Evolutionary conservation across 2,113 vertebrate species (phyloP).

Genomic region (Lamprologus tigripictilis): DNA sequence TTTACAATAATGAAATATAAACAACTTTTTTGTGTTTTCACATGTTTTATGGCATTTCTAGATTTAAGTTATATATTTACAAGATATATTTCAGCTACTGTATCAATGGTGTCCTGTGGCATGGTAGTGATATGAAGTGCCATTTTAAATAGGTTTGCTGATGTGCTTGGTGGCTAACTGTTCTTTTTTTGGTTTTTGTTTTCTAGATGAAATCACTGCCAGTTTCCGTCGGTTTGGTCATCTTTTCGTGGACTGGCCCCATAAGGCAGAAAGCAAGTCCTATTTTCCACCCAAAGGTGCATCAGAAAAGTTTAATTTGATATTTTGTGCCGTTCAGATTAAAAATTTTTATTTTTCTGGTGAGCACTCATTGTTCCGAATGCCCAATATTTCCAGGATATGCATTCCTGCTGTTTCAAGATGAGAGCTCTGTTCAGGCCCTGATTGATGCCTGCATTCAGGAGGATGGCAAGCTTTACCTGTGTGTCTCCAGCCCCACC

Average conservation of each 20-base stretch:
- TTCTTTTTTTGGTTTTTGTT: not conserved
- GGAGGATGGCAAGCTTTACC: constrained; percentile 96
- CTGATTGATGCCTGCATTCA: constrained; percentile 98
- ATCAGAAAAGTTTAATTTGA: not conserved
- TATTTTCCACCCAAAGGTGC: constrained; percentile 99
- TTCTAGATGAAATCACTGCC: constrained; percentile 94
- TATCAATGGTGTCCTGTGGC: not conserved
- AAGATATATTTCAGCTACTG: not conserved
- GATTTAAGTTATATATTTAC: not conserved
- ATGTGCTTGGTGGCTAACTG: not conserved
- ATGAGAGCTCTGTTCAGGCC: constrained; percentile 98
- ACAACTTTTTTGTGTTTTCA: not conserved
- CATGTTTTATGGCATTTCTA: not conserved
- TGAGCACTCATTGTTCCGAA: not conserved
- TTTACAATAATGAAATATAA: not conserved
- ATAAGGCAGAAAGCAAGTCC: constrained; percentile 99
- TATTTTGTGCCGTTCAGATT: not conserved
- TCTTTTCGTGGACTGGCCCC: constrained; percentile 98
- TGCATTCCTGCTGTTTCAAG: constrained; percentile 98
- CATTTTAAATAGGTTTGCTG: not conserved
- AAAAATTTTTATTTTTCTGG: not conserved
- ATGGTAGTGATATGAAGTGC: not conserved
- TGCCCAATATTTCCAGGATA: constrained; percentile 76
- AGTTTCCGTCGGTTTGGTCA: constrained; percentile 98
- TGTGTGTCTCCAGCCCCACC: constrained; percentile 97